Conservation (phyloP, 2,888 invertebrate species). For the Diarsia brunnea region DNA sequence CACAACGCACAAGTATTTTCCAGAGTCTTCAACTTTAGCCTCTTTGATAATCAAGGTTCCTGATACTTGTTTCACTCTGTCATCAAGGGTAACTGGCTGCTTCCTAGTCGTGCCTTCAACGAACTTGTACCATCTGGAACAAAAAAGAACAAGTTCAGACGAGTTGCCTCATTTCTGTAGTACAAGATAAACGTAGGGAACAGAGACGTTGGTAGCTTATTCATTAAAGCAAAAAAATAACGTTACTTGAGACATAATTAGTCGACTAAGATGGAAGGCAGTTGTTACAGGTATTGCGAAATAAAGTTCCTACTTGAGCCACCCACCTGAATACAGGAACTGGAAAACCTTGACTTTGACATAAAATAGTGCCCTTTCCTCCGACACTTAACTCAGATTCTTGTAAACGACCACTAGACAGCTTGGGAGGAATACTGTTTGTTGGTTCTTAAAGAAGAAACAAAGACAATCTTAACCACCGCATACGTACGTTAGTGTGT, state of each 20-base stretch:
- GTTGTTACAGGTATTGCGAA: conserved; percentile 1
- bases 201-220: conserved; percentile 18
- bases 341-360: conserved; percentile 94
- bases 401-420: conserved; percentile 91
- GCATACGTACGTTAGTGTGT: conserved; percentile 58
- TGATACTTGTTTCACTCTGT: conserved; percentile 97
- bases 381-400: conserved; percentile 82
- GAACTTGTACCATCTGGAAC: conserved; percentile 98
- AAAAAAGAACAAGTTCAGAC: conserved; percentile 85
- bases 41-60: conserved; percentile 98
- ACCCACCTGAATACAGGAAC: conserved; percentile 94
- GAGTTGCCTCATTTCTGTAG: conserved; percentile 20
- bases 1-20: conserved; percentile 98
- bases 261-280: conserved; percentile 7
- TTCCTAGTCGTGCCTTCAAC: conserved; percentile 96
- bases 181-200: conserved; percentile 4
- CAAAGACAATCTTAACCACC: conserved; percentile 67
- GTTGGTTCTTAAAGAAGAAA: conserved; percentile 91
- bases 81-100: conserved; percentile 97
- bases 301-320: conserved; percentile 54
- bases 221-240: conserved; percentile 28
- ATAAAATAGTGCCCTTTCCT: conserved; percentile 90
- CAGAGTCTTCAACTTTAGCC: conserved; percentile 97
- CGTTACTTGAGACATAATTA: conserved; percentile 26
- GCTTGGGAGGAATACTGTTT: conserved; percentile 92